Base-by-base conservation (phyloP, 2,888 invertebrate genomes). In the Synergus gifuensis region DNA sequence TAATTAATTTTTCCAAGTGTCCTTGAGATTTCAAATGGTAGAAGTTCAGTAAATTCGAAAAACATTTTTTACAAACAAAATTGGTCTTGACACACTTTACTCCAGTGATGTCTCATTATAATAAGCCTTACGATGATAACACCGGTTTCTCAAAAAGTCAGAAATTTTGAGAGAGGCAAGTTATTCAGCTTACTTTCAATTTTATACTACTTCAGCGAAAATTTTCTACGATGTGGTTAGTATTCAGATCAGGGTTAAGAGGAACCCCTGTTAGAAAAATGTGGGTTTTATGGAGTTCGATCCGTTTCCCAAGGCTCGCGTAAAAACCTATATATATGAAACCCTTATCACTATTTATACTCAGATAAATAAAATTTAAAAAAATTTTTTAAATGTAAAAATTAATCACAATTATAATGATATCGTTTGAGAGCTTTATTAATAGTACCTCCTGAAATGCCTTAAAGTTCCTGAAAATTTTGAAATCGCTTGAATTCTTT, bases 1-100 rank as follows among this genome's bases (percentile, higher is more conserved):
- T 36, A 54, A 73, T 73, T 54, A 28, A 73, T 73, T 73, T 49
- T 73, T 69, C 36, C 36, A 73, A 73, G 73, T 49, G n/a, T 28
- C 28, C 49, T 73, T 54, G 36, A 54, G 16, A 73, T 36, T 54
- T 73, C 7, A 54, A 54, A 40, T 36, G 54, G 73, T 8, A 28
- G 36, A n/a, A 18, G 16, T 40, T 49, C 4, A 16, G 14, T n/a
- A 22, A 69, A 36, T 28, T 36, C n/a, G 16, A n/a, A 36, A n/a
- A 73, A 73, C 4, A 69, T 16, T 49, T 49, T 16, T 36, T 36
- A 18, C 4, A 44, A 36, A 14, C 18, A 46, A 14, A 16, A 49
- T 69, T 69, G 4, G 54, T 28, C 11, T 69, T 69, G 16, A 22
- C 16, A 40, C 36, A 16, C 1, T 18, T 9, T 44, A 11, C 4